phyloP scores from a whole-genome alignment of 2,888 invertebrate species.

The Aphidoletes aphidimyza region DNA sequence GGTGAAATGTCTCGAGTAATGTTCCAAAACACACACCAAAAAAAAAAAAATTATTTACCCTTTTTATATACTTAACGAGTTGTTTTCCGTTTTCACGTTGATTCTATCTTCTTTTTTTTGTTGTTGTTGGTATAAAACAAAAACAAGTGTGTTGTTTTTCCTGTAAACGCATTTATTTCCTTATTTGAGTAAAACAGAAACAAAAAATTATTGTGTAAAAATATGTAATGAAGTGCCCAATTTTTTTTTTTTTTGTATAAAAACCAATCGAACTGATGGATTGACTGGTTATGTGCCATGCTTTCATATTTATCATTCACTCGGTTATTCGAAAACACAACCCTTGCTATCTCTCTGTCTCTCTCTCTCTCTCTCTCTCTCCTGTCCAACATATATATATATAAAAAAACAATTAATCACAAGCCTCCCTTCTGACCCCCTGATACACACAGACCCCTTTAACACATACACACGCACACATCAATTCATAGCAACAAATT shows the following conservation, averaged over 20 bases:
- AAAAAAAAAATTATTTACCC: background rate
- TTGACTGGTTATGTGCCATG: conserved; percentile 2
- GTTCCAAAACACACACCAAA: background rate
- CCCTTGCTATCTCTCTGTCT: background rate
- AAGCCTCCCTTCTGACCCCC: background rate
- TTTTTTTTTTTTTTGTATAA: background rate
- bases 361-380: background rate
- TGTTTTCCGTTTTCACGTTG: conserved; percentile 50
- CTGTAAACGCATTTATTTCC: background rate
- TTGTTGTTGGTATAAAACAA: background rate
- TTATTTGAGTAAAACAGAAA: background rate
- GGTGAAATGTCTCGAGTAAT: background rate
- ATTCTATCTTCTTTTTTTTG: conserved; percentile 55
- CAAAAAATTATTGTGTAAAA: background rate
- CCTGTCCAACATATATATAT: no score
- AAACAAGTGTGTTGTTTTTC: conserved; percentile 20
- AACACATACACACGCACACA: conserved; percentile 15
- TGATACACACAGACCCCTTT: background rate
- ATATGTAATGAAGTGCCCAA: background rate
- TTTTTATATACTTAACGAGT: conserved; percentile 16
- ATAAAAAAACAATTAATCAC: no score
- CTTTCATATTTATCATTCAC: conserved; percentile 43
- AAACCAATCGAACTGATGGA: background rate
- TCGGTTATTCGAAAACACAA: conserved; percentile 35
- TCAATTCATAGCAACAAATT: background rate